Evolutionary conservation across 2,113 vertebrate genomes (phyloP), one percentile per base, ranked within the genome.

Genomic region (Erpornis zantholeuca): DNA sequence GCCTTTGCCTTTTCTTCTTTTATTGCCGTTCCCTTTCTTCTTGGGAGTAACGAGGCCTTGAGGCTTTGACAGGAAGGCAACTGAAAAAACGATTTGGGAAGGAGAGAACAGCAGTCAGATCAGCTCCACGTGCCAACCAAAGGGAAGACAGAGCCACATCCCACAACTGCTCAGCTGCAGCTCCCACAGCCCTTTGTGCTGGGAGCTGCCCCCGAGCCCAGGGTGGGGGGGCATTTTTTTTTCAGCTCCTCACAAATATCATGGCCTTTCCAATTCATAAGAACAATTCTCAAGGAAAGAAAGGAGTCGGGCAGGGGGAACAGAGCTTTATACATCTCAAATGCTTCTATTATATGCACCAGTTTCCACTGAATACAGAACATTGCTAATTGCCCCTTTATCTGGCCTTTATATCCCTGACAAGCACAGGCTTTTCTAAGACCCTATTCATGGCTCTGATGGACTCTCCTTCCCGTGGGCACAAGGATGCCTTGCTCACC

Each of bases 21-120:
- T 98, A 87, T 98, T 98, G 70, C 98, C 98, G 7, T 98, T 98
- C 47, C 97, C 98, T 86, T 97, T 97, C 47, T 97, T 98, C 81
- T 94, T 97, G 80, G 97, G 97, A 81, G 96, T 98, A 93, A 96
- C 97, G 1, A 98, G 96, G 72, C 98, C 98, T 97, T 98, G 98
- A 60, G 99, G 98, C 96, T 99, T 99, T 68, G 98, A 98, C 42
- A 99, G 98, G 97, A 99, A 98, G 63, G 98, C 98, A 72, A 99
- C 99, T 99, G 93, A 9, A 95, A 95, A 87, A 94, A 83, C 54
- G 78, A 44, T 88, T 68, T 57, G 36, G 17, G 29, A 60, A 91
- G 35, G 35, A 83, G 53, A 95, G 78, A 89, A 73, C 7, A 78
- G 72, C 2, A 3, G 44, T 97, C 82, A 95, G 71, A 77, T 57